Base-by-base conservation (phyloP, 2,113 vertebrate species). In the Xenopus tropicalis region DNA sequence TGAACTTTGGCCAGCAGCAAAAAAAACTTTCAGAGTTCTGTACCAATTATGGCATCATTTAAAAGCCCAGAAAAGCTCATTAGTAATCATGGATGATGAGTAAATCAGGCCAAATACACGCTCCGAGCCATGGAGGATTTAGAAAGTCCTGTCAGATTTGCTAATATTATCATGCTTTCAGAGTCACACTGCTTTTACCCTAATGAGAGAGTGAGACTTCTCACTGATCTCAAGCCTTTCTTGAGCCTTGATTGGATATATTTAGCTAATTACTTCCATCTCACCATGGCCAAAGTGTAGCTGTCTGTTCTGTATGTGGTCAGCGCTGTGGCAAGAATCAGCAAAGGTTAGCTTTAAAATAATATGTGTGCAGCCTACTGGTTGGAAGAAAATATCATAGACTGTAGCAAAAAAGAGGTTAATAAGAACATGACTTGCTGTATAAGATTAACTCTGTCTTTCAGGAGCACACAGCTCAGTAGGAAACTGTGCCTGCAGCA, bases 401-500 rank as follows among this genome's bases (percentile, higher is more conserved):
- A 37, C 29, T 37, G 6, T 44, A 11, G 59, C 61, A 24, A 66
- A n/a, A 25, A 58, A 67, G 76, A 42, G 79, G 86, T 87, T 84
- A 86, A 85, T 70, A 78, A 77, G 68, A 68, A 71, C 78, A 78
- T 78, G 80, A 81, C 79, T 78, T 74, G 80, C 79, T 72, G 78
- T 66, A 77, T 80, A 74, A 81, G 66, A 72, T 69, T 74, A 77
- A 66, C 70, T 70, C 71, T 62, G 81, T 84, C 79, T 83, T 81
- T 64, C 70, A 64, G 78, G 80, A 80, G 84, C 79, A 46, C 37
- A 17, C 22, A 68, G 82, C 85, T 77, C 80, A 20, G 86, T 77
- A 56, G 2, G 77, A 79, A 85, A 86, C 70, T 68, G 77, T 14
- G 80, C 84, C 83, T 75, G 83, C 81, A 88, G 85, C 86, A 85